Evolutionary conservation across 2,888 invertebrate genomes (phyloP).

Genomic region (Lagria hirta): DNA sequence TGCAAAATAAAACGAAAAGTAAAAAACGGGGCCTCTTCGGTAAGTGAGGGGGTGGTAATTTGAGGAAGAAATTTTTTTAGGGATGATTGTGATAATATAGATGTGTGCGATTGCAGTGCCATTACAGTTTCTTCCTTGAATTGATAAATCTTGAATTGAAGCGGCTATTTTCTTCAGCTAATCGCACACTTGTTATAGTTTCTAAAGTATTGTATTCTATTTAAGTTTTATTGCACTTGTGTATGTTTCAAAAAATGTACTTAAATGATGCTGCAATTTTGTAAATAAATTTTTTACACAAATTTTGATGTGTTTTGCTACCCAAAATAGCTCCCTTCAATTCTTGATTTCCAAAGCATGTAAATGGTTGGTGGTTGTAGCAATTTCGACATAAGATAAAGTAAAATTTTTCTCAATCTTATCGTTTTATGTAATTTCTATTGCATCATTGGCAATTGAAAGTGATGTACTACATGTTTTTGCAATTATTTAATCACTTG

Average conservation of each 20-base stretch:
- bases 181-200: slow-evolving; percentile 10
- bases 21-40: slow-evolving; percentile 42
- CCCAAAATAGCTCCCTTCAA: slow-evolving; percentile 20
- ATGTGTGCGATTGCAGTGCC: slow-evolving; percentile 16
- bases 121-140: slow-evolving; percentile 35
- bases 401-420: slow-evolving; percentile 1
- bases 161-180: slow-evolving; percentile 39
- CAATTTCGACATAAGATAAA: no score
- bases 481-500: no score
- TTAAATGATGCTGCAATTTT: slow-evolving; percentile 10
- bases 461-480: no score
- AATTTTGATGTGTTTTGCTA: slow-evolving; percentile 9
- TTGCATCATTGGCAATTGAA: no score
- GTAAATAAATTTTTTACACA: slow-evolving; percentile 26
- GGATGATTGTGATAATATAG: background rate
- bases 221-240: slow-evolving; percentile 20
- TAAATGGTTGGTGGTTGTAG: no score
- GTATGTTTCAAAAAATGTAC: slow-evolving; percentile 12
- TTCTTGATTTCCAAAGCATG: slow-evolving; percentile 20
- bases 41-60: slow-evolving; percentile 40
- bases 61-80: slow-evolving; percentile 38
- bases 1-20: slow-evolving; percentile 54
- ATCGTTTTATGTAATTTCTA: slow-evolving; percentile 2
- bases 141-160: slow-evolving; percentile 47
- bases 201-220: slow-evolving; percentile 10